Percentiles rank a stretch among this genome's conserved stretches.
Conservation (phyloP, 1,140 invertebrate genomes). For the Pseudoatta argentina region DNA sequence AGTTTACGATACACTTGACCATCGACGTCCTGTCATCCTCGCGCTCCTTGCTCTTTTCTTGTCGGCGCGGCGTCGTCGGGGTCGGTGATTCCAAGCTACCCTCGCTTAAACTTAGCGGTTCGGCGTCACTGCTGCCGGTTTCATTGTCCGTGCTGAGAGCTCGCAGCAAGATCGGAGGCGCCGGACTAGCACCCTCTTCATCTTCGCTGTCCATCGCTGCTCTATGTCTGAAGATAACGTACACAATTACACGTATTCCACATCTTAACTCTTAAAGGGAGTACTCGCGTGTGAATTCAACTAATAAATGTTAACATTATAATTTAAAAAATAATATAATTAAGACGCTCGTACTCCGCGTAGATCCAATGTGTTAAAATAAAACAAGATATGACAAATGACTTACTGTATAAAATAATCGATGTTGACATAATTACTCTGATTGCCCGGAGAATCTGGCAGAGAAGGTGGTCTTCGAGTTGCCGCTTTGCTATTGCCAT, state of each 20-base stretch:
- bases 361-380: not conserved
- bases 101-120: conserved; percentile 84
- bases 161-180: conserved; percentile 83
- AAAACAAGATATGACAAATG: not conserved
- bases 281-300: conserved; percentile 18
- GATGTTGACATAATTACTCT: conserved; percentile 96
- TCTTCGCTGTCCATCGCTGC: conserved; percentile 85
- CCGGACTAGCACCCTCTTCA: conserved; percentile 83
- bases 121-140: conserved; percentile 85
- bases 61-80: conserved; percentile 84
- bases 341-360: not conserved
- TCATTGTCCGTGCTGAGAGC: conserved; percentile 85
- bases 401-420: conserved; percentile 95
- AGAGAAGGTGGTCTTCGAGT: conserved; percentile 85
- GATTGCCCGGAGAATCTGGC: conserved; percentile 91
- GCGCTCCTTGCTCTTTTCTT: conserved; percentile 81
- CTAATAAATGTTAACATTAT: not conserved
- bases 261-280: not conserved
- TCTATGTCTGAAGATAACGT: conserved; percentile 79
- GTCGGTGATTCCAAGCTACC: conserved; percentile 85
- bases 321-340: not conserved
- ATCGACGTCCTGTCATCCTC: conserved; percentile 91
- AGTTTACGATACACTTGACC: conserved; percentile 94
- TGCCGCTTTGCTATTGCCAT: conserved; percentile 73
- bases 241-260: not conserved